These are phyloP conservation scores for Pocillopora meandrina DNA, from an alignment of 92 coral and sea anemone species.

Conservation along the genomic window DNA sequence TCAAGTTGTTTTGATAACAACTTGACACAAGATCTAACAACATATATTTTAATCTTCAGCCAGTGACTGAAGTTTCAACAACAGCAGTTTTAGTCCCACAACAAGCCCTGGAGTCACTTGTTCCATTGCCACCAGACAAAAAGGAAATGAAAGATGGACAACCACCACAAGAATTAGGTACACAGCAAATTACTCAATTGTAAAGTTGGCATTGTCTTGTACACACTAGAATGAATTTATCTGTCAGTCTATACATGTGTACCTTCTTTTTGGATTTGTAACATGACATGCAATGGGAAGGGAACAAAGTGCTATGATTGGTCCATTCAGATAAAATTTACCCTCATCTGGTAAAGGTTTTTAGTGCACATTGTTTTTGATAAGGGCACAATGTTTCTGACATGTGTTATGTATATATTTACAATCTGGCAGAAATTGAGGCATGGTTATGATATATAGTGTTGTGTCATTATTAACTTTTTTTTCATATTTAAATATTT, in stretches of 20 bases:
- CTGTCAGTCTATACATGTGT: neutral
- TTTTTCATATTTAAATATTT: neutral
- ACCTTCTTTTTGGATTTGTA: neutral
- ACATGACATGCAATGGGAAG: too few species aligned
- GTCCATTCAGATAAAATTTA: too few species aligned
- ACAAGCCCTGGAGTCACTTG: constrained; percentile 65
- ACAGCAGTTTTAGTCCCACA: constrained; percentile 65
- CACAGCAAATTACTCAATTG: neutral
- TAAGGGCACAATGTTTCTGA: too few species aligned
- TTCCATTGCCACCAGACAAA: constrained; percentile 34
- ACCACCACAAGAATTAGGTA: constrained; percentile 32
- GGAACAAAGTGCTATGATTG: too few species aligned
- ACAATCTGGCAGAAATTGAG: too few species aligned
- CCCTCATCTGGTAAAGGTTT: too few species aligned
- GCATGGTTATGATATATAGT: too few species aligned
- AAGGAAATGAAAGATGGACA: constrained; percentile 15
- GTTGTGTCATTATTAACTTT: too few species aligned
- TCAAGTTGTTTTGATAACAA: neutral
- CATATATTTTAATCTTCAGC: constrained; percentile 29
- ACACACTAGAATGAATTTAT: neutral
- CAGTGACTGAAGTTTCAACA: constrained; percentile 50
- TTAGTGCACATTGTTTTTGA: too few species aligned
- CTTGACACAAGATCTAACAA: neutral
- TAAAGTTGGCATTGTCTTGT: neutral
- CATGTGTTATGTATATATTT: too few species aligned